Evolutionary conservation across 2,888 invertebrate species (phyloP), one percentile per base, ranked within the genome.

Genomic region (Cheilosia urbana): DNA sequence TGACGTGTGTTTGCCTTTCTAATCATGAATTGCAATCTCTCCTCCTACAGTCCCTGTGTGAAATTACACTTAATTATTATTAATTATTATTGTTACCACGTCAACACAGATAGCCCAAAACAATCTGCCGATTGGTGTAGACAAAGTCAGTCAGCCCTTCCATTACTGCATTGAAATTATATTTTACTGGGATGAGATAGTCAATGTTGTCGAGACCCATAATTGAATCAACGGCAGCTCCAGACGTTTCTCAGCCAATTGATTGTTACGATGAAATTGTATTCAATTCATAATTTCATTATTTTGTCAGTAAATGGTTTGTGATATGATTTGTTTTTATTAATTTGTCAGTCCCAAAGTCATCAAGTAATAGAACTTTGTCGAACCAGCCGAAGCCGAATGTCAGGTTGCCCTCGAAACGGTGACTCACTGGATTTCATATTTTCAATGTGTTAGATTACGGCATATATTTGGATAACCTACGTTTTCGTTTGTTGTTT

Each of bases 51-150:
- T 5, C 21, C 37, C n/a, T 53, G 7, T n/a, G 21, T 13, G 2
- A 37, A 66, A 66, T 65, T 65, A 24, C 2, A 40, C 17, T 40
- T 37, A 40, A 66, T 51, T 24, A 66, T 40, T 27, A 53, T 40
- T 37, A 40, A 66, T 51, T 24, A 66, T 40, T 27, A 53, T 53
- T 51, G 51, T 17, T n/a, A 17, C 45, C 17, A 51, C 30, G 34
- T 34, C 19, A 30, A 63, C 63, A 47, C n/a, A n/a, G 5, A n/a
- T 45, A 17, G 6, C 4, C 11, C 37, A 11, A 37, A 13, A 37
- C 37, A 37, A 37, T 37, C 4, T 11, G 37, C 13, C 37, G 37
- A 37, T 13, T 37, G 13, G 13, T 37, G 11, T 37, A 9, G 30
- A 9, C 9, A 9, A 2, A 30, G 34, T 34, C 11, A 34, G 34